Evolutionary conservation across 2,113 vertebrate species (phyloP).

Genomic region (Sakesphorus luctuosus): DNA sequence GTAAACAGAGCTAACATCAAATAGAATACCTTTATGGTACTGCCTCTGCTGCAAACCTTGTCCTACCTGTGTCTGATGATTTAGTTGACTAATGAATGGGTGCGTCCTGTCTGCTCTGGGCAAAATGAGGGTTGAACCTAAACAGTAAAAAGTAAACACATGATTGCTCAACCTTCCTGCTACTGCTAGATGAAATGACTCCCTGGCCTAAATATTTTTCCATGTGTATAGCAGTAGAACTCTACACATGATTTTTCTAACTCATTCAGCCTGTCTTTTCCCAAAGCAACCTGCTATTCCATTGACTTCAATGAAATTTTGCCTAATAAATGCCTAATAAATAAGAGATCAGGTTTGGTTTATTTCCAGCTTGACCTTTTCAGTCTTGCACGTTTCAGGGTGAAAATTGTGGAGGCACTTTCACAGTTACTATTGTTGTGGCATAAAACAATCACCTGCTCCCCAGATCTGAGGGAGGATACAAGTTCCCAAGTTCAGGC

Average conservation of each 20-base stretch:
- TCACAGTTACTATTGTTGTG: not conserved
- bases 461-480: not conserved
- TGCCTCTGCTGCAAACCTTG: not conserved
- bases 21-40: not conserved
- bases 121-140: not conserved
- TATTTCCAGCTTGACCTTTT: not conserved
- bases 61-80: fast-evolving
- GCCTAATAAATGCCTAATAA: not conserved
- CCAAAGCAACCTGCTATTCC: not conserved
- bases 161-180: not conserved
- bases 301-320: not conserved
- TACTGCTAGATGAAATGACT: not conserved
- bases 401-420: not conserved
- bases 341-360: not conserved
- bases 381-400: not conserved
- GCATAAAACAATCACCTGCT: not conserved
- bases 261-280: not conserved
- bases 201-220: not conserved
- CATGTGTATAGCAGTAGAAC: not conserved
- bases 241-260: not conserved
- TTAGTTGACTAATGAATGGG: not conserved
- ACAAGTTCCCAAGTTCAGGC: not conserved
- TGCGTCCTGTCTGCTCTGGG: not conserved
- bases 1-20: not conserved
- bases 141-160: not conserved